Base-by-base conservation (phyloP, 2,888 invertebrate species). In the Xylocampa areola region DNA sequence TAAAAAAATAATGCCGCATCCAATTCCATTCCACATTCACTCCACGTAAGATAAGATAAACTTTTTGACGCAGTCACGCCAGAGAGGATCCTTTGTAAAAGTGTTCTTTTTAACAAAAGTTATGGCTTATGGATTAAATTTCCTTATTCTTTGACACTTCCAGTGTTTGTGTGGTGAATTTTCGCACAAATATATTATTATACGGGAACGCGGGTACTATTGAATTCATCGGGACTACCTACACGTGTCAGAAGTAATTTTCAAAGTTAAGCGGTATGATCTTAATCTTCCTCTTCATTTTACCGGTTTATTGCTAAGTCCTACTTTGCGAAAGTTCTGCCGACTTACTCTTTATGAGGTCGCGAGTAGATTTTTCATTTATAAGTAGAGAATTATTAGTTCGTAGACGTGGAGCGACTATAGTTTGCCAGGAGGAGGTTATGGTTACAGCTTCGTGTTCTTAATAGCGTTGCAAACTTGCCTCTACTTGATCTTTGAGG, bases 31-130 rank as follows among this genome's bases (percentile, higher is more conserved):
- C 13, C 40, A 11, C 21, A 76, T 55, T 23, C 39, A 39, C 53
- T 69, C 51, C 54, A 58, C 51, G 74, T 67, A 49, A 82, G 82
- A 84, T 73, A 82, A 73, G 84, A 80, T 76, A 64, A 90, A 91
- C 86, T 91, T 92, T 91, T 87, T 87, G 88, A 88, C 88, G 86
- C 80, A 86, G 91, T 90, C 90, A 91, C 84, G 89, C 81, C 80
- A 84, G 80, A 81, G 81, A 83, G 82, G 78, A 79, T 79, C 81
- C 82, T 83, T 85, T 86, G 81, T 86, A 83, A 85, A 83, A 85
- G 79, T 86, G 86, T 84, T 90, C 87, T 89, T 90, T 82, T 89
- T 85, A 81, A 82, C 80, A 81, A 85, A 91, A 91, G 88, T 92
- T 92, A 88, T 83, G 79, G 83, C 82, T 77, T 80, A 80, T 78